Conservation (phyloP, 2,113 vertebrate genomes). For the Corydoras maculifer region DNA sequence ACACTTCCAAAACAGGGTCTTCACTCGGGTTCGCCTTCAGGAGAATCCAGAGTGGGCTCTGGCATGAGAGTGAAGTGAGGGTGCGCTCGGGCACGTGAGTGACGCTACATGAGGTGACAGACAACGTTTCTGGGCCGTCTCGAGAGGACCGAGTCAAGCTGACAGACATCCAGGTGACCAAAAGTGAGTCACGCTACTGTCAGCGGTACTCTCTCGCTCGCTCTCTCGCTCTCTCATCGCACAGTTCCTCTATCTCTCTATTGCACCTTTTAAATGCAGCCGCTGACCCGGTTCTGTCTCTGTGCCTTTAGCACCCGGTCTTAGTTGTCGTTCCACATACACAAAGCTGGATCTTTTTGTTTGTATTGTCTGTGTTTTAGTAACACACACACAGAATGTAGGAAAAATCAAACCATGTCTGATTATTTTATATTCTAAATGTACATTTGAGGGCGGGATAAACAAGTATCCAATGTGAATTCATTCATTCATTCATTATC, state of each 20-base stretch:
- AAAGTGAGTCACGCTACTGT: conserved; percentile 28
- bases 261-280: neutral
- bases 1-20: conserved; percentile 19
- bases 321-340: neutral
- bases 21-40: conserved; percentile 13
- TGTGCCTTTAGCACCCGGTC: neutral
- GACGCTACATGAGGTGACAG: conserved; percentile 56
- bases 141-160: conserved; percentile 34
- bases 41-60: conserved; percentile 22
- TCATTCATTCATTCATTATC: too few species aligned
- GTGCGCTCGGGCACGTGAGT: conserved; percentile 6
- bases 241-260: conserved; percentile 1
- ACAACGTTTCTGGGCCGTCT: conserved; percentile 48
- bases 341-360: conserved; percentile 5
- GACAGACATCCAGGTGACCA: conserved; percentile 34
- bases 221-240: neutral
- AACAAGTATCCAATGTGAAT: too few species aligned
- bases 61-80: neutral
- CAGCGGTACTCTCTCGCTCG: conserved; percentile 2
- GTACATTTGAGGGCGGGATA: too few species aligned
- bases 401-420: too few species aligned
- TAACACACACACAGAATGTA: too few species aligned
- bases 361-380: neutral
- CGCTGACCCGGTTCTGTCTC: conserved; percentile 10
- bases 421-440: too few species aligned